Conservation (phyloP, 1,140 invertebrate genomes). For the Ganaspis sp. region DNA sequence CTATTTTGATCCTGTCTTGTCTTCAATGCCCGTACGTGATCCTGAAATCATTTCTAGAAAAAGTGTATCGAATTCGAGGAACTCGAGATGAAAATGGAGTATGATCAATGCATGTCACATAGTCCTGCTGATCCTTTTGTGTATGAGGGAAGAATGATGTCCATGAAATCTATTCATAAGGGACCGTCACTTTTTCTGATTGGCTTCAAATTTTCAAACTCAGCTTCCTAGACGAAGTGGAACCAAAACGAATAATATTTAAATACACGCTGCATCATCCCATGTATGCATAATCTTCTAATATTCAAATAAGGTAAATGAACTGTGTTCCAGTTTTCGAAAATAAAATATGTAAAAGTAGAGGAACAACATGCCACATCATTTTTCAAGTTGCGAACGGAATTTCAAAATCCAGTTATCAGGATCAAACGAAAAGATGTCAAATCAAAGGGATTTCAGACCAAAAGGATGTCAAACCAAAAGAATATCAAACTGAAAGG, state of each 20-base stretch:
- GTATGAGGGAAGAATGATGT: neutral
- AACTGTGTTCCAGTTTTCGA: neutral
- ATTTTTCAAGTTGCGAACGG: too few species aligned
- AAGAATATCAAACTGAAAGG: too few species aligned
- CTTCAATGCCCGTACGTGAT: neutral
- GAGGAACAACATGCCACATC: too few species aligned
- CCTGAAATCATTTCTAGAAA: constrained; percentile 24
- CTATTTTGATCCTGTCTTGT: constrained; percentile 14
- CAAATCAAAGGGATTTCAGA: too few species aligned
- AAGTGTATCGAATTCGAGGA: constrained; percentile 25
- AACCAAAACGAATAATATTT: neutral
- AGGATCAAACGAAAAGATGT: too few species aligned
- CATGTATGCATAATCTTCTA: neutral
- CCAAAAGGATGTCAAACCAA: too few species aligned
- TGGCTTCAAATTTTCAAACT: neutral
- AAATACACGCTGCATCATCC: neutral
- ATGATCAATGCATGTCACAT: constrained; percentile 19
- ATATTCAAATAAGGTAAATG: neutral
- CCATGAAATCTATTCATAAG: constrained; percentile 28
- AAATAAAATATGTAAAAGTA: too few species aligned
- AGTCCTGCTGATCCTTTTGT: neutral
- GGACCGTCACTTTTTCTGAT: neutral
- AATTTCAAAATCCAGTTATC: too few species aligned
- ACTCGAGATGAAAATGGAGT: constrained; percentile 6
- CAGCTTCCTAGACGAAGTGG: neutral